Evolutionary conservation across 2,888 invertebrate species (phyloP), one percentile per base, ranked within the genome.

Genomic region (Ormyrus thymus): DNA sequence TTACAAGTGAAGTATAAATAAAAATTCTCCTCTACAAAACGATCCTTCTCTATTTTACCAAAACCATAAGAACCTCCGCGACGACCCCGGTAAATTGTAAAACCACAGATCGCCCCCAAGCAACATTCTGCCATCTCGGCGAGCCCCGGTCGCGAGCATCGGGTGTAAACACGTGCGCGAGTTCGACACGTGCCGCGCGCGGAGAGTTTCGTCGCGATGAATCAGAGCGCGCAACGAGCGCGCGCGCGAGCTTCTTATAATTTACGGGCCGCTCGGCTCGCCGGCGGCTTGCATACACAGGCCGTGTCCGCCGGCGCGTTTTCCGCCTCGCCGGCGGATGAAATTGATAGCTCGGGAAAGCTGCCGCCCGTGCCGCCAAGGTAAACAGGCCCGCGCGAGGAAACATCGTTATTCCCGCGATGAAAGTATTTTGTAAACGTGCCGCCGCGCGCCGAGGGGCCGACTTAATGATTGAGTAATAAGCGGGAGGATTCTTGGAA

Each of bases 191-290:
- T 29, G 29, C 29, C 29, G 29, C 29, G 29, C 29, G 29, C 29
- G 29, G 1, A 1, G 29, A 29, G 29, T 29, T 29, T 29, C 29
- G 29, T 29, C 29, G 29, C 29, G 29, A 29, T 29, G 29, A 29
- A 29, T 29, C 29, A 3, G 29, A 29, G 29, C 29, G 29, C 29
- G 29, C 29, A 29, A 4, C 29, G n/a, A 51, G 53, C 8, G 45
- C 53, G 10, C n/a, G 59, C 73, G 58, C 70, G 55, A 70, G 79
- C 59, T 79, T 70, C 69, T 56, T 64, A 64, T 76, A 70, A 76
- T 70, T 76, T 70, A 76, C 69, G 62, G 29, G 69, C 66, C 51
- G 58, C 59, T 58, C 59, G 53, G 53, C 65, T 65, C 50, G 29
- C 29, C 29, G 29, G 29, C 1, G 29, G 29, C 3, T 29, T 29